Conservation (phyloP, 2,888 invertebrate genomes). For the Sabellastarte sp. region DNA sequence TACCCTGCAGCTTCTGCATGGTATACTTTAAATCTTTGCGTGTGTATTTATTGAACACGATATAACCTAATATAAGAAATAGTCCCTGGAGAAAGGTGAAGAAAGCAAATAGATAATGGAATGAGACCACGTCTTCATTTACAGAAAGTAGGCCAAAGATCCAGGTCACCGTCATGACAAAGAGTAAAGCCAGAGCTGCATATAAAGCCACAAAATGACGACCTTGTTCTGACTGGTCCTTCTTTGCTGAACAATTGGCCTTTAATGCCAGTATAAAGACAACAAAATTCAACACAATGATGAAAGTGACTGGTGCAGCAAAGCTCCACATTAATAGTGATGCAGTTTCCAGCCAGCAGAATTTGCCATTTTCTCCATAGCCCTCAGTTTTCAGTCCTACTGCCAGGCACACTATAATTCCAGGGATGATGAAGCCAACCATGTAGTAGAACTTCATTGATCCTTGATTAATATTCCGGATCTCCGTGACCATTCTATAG, state of each 20-base stretch:
- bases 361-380: slow-evolving; percentile 90
- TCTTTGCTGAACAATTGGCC: slow-evolving; percentile 81
- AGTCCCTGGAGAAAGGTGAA: slow-evolving; percentile 78
- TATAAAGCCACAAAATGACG: slow-evolving; percentile 76
- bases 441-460: slow-evolving; percentile 72
- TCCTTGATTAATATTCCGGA: slow-evolving; percentile 94
- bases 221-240: slow-evolving; percentile 74
- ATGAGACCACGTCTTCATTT: slow-evolving; percentile 72
- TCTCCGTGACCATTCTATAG: slow-evolving; percentile 89
- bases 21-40: slow-evolving; percentile 15
- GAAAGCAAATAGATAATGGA: slow-evolving; percentile 76
- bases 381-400: slow-evolving; percentile 91
- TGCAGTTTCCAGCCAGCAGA: slow-evolving; percentile 95
- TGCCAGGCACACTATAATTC: slow-evolving; percentile 84
- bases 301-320: slow-evolving; percentile 82
- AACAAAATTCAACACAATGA: slow-evolving; percentile 73
- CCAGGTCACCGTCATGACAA: slow-evolving; percentile 76
- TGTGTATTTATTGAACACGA: slow-evolving; percentile 70
- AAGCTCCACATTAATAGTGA: slow-evolving; percentile 94
- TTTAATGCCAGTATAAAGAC: slow-evolving; percentile 82
- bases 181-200: slow-evolving; percentile 81
- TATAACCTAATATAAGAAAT: slow-evolving; percentile 82
- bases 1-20: slow-evolving; percentile 16
- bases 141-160: slow-evolving; percentile 78
- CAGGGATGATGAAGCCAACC: slow-evolving; percentile 66